Conservation (phyloP, 2,113 vertebrate species). For the Actenoides hombroni region DNA sequence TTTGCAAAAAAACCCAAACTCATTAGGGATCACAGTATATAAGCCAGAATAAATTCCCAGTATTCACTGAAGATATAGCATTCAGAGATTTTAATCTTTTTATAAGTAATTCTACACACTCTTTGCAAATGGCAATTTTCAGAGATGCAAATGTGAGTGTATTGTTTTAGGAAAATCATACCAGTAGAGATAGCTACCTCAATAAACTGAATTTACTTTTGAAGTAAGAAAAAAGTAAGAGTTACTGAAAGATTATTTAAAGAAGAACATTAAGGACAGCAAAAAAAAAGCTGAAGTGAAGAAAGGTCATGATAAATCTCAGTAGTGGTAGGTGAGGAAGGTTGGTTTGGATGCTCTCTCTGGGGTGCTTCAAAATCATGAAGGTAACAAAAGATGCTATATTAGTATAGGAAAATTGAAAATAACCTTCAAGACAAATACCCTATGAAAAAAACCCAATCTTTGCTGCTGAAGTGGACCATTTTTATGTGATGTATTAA, state of each 20-base stretch:
- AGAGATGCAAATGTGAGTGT: fast-evolving
- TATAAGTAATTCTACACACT: background rate
- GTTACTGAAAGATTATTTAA: background rate
- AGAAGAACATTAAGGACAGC: background rate
- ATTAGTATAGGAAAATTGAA: background rate
- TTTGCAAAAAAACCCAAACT: background rate
- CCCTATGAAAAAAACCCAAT: background rate
- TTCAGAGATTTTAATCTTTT: background rate
- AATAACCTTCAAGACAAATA: background rate
- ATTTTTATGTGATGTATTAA: background rate
- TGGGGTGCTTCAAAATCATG: background rate
- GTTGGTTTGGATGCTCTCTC: background rate
- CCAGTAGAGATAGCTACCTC: background rate
- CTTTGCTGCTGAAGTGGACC: background rate
- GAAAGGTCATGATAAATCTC: background rate
- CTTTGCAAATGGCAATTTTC: background rate
- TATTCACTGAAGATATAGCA: background rate
- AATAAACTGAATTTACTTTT: background rate
- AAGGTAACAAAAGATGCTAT: background rate
- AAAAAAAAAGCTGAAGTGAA: background rate
- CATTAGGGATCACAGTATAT: background rate
- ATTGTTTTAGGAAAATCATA: background rate
- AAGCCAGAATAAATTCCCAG: background rate
- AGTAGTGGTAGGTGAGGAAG: background rate
- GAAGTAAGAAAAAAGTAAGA: background rate